phyloP scores from a whole-genome alignment of 1,140 invertebrate species.

The Sitodiplosis mosellana region DNA sequence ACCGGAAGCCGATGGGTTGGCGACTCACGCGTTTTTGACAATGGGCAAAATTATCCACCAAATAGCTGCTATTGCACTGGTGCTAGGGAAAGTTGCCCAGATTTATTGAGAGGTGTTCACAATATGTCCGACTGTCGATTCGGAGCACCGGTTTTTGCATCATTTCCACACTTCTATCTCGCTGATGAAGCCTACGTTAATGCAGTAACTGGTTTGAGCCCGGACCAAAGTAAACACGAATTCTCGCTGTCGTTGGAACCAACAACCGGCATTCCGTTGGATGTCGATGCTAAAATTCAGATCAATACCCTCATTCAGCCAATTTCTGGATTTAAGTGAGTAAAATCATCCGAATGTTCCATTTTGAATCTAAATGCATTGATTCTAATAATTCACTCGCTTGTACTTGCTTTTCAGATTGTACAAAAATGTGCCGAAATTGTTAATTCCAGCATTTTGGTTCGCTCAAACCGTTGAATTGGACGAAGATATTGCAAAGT shows the following conservation, averaged over 20 bases:
- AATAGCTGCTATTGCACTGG: slow-evolving; percentile 32
- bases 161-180: slow-evolving; percentile 72
- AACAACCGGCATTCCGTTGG: slow-evolving; percentile 44
- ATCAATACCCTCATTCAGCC: slow-evolving; percentile 48
- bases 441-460: slow-evolving; percentile 52
- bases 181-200: slow-evolving; percentile 47
- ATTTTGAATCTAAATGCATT: not conserved
- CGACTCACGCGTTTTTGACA: slow-evolving; percentile 41
- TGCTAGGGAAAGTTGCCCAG: slow-evolving; percentile 26
- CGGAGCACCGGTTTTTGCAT: slow-evolving; percentile 61
- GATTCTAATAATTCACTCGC: too few species aligned
- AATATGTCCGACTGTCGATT: slow-evolving; percentile 50
- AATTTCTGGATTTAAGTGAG: slow-evolving; percentile 34
- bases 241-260: slow-evolving; percentile 55
- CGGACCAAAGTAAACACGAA: slow-evolving; percentile 44
- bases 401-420: slow-evolving; percentile 30
- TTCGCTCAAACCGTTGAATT: slow-evolving; percentile 46
- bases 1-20: slow-evolving; percentile 38
- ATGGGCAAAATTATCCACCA: slow-evolving; percentile 40
- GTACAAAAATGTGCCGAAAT: slow-evolving; percentile 29
- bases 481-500: slow-evolving; percentile 32
- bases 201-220: slow-evolving; percentile 46
- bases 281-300: slow-evolving; percentile 47
- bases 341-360: slow-evolving; percentile 7
- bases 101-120: slow-evolving; percentile 30